Percentiles rank a stretch among this genome's conserved stretches.
Conservation (phyloP, 2,888 invertebrate genomes). For the Spodoptera exigua region DNA sequence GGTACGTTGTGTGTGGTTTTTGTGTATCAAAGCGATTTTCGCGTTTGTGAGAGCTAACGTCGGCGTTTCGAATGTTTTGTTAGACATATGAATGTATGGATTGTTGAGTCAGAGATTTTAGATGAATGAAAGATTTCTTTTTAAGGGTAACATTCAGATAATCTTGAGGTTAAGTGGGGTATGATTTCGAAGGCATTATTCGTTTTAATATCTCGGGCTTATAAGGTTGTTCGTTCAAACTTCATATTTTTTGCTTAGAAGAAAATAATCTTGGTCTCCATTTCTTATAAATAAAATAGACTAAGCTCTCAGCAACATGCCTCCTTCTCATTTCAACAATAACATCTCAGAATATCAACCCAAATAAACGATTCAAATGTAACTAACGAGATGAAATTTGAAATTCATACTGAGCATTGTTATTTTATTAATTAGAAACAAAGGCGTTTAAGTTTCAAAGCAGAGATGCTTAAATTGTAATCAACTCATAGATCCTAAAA, state of each 20-base stretch:
- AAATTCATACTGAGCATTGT: slow-evolving; percentile 20
- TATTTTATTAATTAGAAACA: slow-evolving; percentile 20
- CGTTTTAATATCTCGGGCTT: no score
- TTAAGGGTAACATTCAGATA: no score
- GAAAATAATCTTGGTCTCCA: no score
- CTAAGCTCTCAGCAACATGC: slow-evolving; percentile 2
- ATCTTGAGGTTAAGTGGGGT: no score
- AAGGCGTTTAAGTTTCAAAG: slow-evolving; percentile 24
- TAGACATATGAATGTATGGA: no score
- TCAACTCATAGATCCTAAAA: slow-evolving; percentile 6
- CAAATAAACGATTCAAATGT: slow-evolving; percentile 13
- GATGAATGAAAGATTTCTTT: no score
- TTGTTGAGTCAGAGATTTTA: no score
- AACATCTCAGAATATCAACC: slow-evolving; percentile 7
- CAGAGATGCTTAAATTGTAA: slow-evolving; percentile 17
- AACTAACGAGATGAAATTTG: slow-evolving; percentile 4
- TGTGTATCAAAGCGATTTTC: slow-evolving; percentile 5
- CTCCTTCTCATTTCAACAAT: not conserved
- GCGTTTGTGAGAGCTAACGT: not conserved
- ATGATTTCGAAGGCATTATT: no score
- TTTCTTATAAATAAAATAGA: not conserved
- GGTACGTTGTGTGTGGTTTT: slow-evolving; percentile 4
- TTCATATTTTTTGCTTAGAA: no score
- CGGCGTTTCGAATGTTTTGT: no score
- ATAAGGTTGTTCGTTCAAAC: no score